Percentiles rank a stretch among this genome's conserved stretches.
These are phyloP conservation scores for Chaenocephalus aceratus DNA, from an alignment of 2,113 vertebrate genomes.

Conservation along the genomic window DNA sequence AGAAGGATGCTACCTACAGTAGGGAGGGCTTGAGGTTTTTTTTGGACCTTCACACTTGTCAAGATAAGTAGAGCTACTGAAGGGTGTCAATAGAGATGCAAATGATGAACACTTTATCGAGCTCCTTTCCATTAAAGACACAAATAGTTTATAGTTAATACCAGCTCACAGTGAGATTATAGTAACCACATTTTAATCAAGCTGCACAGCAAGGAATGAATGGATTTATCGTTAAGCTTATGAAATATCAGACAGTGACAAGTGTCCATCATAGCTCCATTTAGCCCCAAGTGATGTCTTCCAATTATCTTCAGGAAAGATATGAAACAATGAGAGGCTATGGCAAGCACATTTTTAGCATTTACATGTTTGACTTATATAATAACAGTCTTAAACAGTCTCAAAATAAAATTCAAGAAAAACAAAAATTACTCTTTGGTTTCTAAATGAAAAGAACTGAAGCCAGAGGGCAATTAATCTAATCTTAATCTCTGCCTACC, in stretches of 20 bases:
- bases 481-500: not conserved
- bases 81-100: no score
- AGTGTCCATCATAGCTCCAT: constrained; percentile 15
- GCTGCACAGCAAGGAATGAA: constrained; percentile 41
- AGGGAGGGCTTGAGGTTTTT: not conserved
- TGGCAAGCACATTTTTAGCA: not conserved
- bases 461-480: not conserved
- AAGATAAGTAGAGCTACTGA: constrained; percentile 11
- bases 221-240: constrained; percentile 34
- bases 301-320: constrained; percentile 24
- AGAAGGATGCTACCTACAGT: not conserved
- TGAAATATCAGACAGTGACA: constrained; percentile 42
- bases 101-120: not conserved
- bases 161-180: constrained; percentile 10
- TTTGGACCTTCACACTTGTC: constrained; percentile 11
- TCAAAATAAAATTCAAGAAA: no score
- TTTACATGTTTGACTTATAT: not conserved
- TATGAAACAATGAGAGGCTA: constrained; percentile 2
- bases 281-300: constrained; percentile 11
- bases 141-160: constrained; percentile 22
- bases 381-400: not conserved
- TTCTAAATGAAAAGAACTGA: no score
- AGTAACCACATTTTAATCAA: constrained; percentile 50
- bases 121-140: not conserved
- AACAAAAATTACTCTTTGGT: no score